Conservation (phyloP, 1,140 invertebrate species). For the Plutomurus gul region DNA sequence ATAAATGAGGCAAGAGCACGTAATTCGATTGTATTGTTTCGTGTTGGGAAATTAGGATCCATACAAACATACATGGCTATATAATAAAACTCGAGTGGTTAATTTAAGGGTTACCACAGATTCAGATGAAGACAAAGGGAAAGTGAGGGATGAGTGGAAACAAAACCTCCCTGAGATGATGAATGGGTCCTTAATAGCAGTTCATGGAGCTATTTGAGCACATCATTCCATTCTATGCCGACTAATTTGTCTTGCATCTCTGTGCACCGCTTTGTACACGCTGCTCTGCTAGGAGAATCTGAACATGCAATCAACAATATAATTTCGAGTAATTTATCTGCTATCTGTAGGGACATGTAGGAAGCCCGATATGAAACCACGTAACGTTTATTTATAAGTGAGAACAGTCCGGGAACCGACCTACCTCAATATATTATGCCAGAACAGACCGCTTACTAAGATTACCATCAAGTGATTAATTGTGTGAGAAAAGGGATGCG, state of each 20-base stretch:
- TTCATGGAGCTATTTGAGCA: too few relatives aligned
- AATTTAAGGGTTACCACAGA: not conserved
- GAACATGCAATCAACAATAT: too few relatives aligned
- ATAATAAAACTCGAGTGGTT: not conserved
- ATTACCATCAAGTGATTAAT: too few relatives aligned
- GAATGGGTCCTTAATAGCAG: not conserved
- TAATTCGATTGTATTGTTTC: not conserved
- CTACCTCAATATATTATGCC: not conserved
- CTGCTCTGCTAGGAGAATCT: too few relatives aligned
- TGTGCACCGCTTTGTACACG: too few relatives aligned
- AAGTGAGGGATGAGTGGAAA: not conserved
- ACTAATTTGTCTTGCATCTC: too few relatives aligned
- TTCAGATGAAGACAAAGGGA: not conserved
- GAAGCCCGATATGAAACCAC: not conserved
- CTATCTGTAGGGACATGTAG: not conserved
- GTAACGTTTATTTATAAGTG: not conserved
- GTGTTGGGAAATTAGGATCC: not conserved
- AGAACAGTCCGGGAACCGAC: not conserved
- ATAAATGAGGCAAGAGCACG: too few relatives aligned
- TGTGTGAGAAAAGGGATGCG: conserved; percentile 5
- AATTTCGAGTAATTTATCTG: conserved; percentile 4
- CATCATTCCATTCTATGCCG: too few relatives aligned
- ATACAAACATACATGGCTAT: not conserved
- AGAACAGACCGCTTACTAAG: too few relatives aligned
- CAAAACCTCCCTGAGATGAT: not conserved